These are phyloP conservation scores for Poeciliopsis retropinna DNA, from an alignment of 2,113 vertebrate genomes.

Conservation along the genomic window DNA sequence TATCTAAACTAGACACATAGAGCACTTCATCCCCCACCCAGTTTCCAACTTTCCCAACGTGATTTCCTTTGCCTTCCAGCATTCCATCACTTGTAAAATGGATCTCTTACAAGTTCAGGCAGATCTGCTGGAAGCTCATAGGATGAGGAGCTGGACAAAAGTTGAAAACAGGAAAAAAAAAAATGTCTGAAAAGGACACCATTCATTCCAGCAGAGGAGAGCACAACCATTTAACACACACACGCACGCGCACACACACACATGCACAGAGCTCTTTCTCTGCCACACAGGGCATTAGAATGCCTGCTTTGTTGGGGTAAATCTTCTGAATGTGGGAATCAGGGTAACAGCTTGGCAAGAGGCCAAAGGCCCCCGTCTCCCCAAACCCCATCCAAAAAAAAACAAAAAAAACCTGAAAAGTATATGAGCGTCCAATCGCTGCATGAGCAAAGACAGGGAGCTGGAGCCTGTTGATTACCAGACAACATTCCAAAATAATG, in stretches of 20 bases:
- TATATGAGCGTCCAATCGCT: background rate
- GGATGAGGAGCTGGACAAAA: slow-evolving; percentile 20
- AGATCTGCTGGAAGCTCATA: slow-evolving; percentile 40
- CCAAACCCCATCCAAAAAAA: background rate
- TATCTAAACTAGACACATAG: background rate
- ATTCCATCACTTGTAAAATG: slow-evolving; percentile 23
- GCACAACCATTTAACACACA: background rate
- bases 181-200: slow-evolving; percentile 54
- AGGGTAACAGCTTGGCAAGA: slow-evolving; percentile 39
- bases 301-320: slow-evolving; percentile 52
- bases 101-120: slow-evolving; percentile 47
- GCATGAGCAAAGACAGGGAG: background rate
- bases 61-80: slow-evolving; percentile 16
- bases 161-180: slow-evolving; percentile 19
- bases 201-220: slow-evolving; percentile 46
- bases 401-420: no score
- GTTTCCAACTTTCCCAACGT: background rate
- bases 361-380: slow-evolving; percentile 14
- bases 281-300: slow-evolving; percentile 40
- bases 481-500: background rate
- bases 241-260: background rate
- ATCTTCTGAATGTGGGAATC: slow-evolving; percentile 46
- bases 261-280: slow-evolving; percentile 3
- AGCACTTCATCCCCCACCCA: background rate
- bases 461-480: background rate